Base-by-base conservation (phyloP, 1,140 invertebrate genomes). In the Neodiprion pinetum region DNA sequence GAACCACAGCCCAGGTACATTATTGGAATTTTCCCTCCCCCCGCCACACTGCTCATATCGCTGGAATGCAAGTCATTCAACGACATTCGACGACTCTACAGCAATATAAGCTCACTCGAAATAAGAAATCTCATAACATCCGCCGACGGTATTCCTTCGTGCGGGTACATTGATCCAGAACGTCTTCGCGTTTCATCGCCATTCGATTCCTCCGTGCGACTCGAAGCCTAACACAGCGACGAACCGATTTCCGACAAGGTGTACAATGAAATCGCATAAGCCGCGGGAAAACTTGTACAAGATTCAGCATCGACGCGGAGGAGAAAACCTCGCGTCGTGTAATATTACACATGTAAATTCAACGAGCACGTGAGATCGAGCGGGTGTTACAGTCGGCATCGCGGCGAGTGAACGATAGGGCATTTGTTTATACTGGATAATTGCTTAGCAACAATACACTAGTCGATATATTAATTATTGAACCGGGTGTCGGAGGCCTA, bases 391-490 rank as follows among this genome's bases (percentile, higher is more conserved):
- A 8, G 28, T 40, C 5, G 28, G 53, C 53, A 61, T 14, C 53
- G 53, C n/a, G 53, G 53, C n/a, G 4, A 17, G 53, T 61, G 53
- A 61, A 61, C n/a, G 53, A 61, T 61, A 61, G 11, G 53, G n/a
- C 53, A 61, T 61, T 61, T 61, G 53, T 61, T 61, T 61, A 61
- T 61, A 61, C 53, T 61, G 53, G 53, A 75, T 80, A 80, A 86
- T 85, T 80, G 80, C 80, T 77, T 83, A 80, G 80, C 81, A 80
- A 83, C 81, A 80, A 80, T 81, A 82, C 67, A 14, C 71, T 74
- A 70, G 76, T 77, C 81, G 77, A 85, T 85, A 79, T 83, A 86
- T 86, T 87, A 87, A 86, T 87, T 86, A 87, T 86, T 86, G 83
- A 87, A 82, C 81, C 75, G 79, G n/a, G 76, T 71, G 53, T 47